These are phyloP conservation scores for Caenorhabditis wallacei DNA, from an alignment of 2,888 invertebrate genomes.

Conservation along the genomic window DNA sequence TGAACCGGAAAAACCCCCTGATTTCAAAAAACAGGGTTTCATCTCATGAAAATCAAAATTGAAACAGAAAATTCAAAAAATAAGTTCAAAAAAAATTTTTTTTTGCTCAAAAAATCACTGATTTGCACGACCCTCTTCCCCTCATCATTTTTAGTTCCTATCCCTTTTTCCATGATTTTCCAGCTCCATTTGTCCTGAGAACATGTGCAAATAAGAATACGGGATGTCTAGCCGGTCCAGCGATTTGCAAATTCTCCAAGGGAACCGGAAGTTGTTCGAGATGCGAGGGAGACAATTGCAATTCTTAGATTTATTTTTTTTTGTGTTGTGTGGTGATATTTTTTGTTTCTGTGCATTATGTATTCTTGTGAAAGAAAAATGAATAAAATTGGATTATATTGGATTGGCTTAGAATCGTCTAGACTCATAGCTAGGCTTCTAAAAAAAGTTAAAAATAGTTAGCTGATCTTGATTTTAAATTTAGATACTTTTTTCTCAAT, in stretches of 20 bases:
- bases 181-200: conserved; percentile 78
- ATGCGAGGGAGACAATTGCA: conserved; percentile 79
- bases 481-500: no score
- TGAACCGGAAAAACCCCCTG: no score
- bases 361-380: no score
- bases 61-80: neutral
- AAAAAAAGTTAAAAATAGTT: no score
- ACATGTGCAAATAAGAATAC: conserved; percentile 78
- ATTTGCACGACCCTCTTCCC: neutral
- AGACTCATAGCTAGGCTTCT: no score
- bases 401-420: no score
- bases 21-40: no score
- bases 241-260: conserved; percentile 79
- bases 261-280: conserved; percentile 77
- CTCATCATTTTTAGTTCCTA: neutral
- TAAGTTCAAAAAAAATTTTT: no score
- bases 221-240: conserved; percentile 79
- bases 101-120: neutral
- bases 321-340: neutral
- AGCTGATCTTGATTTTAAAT: no score
- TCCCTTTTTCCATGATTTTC: conserved; percentile 41
- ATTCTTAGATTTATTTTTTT: conserved; percentile 55
- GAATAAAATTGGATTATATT: no score
- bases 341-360: neutral
- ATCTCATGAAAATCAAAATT: no score